These are phyloP conservation scores for Astyanax mexicanus DNA, from an alignment of 2,797 vertebrate species.

Conservation along the genomic window DNA sequence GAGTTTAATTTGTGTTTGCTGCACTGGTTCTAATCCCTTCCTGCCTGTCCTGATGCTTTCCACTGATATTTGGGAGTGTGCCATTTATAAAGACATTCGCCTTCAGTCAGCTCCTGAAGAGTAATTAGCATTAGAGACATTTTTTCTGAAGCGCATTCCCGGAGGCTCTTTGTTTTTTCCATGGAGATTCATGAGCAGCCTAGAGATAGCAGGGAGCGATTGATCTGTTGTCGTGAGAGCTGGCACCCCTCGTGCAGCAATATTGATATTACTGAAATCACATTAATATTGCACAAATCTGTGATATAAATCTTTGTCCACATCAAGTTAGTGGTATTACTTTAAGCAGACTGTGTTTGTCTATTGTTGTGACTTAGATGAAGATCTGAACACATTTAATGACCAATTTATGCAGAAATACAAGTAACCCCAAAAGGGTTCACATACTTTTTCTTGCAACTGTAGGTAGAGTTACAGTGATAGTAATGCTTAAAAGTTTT, in stretches of 20 bases:
- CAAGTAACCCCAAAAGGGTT: too few species aligned
- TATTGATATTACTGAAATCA: constrained; percentile 3
- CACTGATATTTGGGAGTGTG: not conserved
- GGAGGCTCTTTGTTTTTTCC: constrained; percentile 9
- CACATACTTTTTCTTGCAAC: too few species aligned
- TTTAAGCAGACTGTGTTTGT: too few species aligned
- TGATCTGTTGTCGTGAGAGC: constrained; percentile 9
- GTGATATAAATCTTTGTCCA: not conserved
- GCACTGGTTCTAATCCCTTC: not conserved
- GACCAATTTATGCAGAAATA: too few species aligned
- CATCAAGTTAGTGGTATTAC: constrained; percentile 15
- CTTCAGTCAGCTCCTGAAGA: constrained; percentile 12
- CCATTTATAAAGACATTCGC: not conserved
- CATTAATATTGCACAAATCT: constrained; percentile 5
- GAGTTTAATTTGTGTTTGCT: not conserved
- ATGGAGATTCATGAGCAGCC: not conserved
- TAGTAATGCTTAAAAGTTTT: too few species aligned
- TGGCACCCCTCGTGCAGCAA: not conserved
- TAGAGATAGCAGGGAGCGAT: constrained; percentile 11
- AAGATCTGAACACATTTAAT: too few species aligned
- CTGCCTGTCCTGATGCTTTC: not conserved
- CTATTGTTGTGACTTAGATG: too few species aligned
- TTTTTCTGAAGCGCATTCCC: constrained; percentile 21
- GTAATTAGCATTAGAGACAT: constrained; percentile 35
- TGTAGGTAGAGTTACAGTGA: too few species aligned